Percentiles rank a stretch among this genome's conserved stretches.
These are phyloP conservation scores for Parotia lawesii DNA, from an alignment of 2,113 vertebrate genomes.

Conservation along the genomic window DNA sequence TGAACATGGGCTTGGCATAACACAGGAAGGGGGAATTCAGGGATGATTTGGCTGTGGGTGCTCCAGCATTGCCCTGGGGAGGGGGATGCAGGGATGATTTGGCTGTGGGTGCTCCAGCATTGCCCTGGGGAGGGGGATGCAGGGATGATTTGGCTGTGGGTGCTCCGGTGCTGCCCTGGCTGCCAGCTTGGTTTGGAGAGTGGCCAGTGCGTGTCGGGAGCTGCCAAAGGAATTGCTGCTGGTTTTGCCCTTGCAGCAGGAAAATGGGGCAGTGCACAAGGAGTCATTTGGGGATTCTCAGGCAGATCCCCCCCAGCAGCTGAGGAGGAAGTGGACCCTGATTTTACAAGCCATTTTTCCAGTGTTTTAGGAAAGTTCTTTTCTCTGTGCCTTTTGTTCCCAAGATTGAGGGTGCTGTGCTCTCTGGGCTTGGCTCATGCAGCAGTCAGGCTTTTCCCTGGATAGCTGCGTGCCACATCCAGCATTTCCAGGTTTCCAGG, in stretches of 20 bases:
- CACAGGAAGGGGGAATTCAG: neutral
- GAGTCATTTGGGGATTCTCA: neutral
- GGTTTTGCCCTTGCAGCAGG: neutral
- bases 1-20: accelerated
- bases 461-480: conserved; percentile 12
- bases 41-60: neutral
- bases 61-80: neutral
- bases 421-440: neutral
- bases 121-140: neutral
- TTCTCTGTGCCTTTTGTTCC: neutral
- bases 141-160: neutral
- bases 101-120: neutral
- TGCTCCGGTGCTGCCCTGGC: neutral
- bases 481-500: neutral
- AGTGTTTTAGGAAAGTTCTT: neutral
- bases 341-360: accelerated
- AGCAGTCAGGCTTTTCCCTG: neutral
- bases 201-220: neutral
- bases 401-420: neutral
- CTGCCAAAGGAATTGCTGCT: neutral
- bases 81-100: neutral
- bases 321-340: neutral
- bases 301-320: accelerated
- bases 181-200: neutral
- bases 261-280: neutral